phyloP scores from a whole-genome alignment of 1,140 invertebrate genomes.

The Saccostrea echinata region DNA sequence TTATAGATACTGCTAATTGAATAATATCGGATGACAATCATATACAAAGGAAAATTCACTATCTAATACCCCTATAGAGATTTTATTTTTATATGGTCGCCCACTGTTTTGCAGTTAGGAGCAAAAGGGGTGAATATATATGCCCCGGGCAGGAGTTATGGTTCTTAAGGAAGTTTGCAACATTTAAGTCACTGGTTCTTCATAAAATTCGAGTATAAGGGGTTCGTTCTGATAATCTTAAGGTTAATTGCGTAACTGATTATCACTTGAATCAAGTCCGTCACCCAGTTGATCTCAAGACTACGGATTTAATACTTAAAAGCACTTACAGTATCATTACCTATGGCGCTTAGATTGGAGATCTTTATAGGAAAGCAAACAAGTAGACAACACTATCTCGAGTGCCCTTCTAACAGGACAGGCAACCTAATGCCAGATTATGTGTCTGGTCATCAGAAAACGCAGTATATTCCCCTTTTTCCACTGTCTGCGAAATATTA shows the following conservation, averaged over 20 bases:
- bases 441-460: neutral
- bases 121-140: neutral
- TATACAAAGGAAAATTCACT: constrained; percentile 16
- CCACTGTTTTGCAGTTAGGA: neutral
- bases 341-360: neutral
- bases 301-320: constrained; percentile 5
- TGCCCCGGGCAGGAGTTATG: neutral
- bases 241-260: neutral
- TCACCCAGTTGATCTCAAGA: neutral
- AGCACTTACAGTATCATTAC: constrained; percentile 9
- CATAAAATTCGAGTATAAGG: neutral
- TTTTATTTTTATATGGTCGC: constrained; percentile 12
- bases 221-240: neutral
- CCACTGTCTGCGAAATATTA: neutral
- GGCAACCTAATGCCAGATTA: neutral
- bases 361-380: constrained; percentile 1
- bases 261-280: neutral
- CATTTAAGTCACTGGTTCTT: neutral
- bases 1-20: constrained; percentile 33
- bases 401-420: neutral
- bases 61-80: neutral
- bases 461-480: neutral
- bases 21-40: constrained; percentile 32
- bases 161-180: neutral
- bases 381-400: neutral